phyloP scores from a whole-genome alignment of 1,140 invertebrate species.

The Papilio polyxenes region DNA sequence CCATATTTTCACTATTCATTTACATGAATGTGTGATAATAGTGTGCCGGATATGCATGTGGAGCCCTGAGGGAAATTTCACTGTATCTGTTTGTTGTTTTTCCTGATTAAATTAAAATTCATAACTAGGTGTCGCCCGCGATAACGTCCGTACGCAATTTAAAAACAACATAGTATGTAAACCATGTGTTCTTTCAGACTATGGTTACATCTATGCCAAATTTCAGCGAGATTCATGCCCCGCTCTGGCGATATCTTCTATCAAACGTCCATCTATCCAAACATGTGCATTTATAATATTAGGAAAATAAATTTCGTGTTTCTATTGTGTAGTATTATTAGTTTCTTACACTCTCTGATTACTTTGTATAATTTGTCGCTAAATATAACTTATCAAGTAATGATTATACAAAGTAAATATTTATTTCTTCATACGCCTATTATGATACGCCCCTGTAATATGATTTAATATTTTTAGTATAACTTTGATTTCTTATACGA shows the following conservation, averaged over 20 bases:
- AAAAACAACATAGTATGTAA: too few species aligned
- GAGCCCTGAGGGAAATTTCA: neutral
- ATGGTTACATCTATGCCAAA: too few species aligned
- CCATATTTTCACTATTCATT: neutral
- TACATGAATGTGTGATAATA: neutral
- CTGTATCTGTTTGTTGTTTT: neutral
- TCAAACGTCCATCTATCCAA: too few species aligned
- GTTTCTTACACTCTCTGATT: neutral
- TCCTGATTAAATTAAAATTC: neutral
- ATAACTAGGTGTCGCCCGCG: too few species aligned
- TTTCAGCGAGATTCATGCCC: too few species aligned
- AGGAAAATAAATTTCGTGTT: neutral
- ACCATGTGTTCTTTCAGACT: too few species aligned
- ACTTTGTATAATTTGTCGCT: neutral
- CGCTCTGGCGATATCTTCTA: too few species aligned
- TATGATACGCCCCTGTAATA: neutral
- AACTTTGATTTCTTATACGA: slow-evolving; percentile 45
- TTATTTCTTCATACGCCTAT: neutral
- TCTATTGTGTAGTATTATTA: neutral
- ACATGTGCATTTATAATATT: too few species aligned
- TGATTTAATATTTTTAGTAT: neutral
- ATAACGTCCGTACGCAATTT: too few species aligned
- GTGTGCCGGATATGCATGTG: neutral
- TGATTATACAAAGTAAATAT: neutral
- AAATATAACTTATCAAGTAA: neutral